phyloP scores from a whole-genome alignment of 2,888 invertebrate species.

The Silvanus unidentatus region DNA sequence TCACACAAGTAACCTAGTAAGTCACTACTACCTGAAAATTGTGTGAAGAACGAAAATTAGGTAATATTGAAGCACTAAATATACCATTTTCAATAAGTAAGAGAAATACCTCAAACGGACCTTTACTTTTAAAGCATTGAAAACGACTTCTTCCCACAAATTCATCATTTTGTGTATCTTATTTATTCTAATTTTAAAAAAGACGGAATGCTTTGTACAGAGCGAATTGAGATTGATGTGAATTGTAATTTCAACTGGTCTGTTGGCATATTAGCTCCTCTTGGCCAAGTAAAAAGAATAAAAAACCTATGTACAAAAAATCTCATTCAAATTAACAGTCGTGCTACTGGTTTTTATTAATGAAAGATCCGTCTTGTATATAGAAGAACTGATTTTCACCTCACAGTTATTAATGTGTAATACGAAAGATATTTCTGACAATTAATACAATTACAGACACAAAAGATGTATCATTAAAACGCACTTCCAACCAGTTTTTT shows the following conservation, averaged over 20 bases:
- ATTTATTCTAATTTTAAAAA: constrained; percentile 6
- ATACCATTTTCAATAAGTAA: too few relatives aligned
- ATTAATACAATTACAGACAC: constrained; percentile 18
- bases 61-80: too few relatives aligned
- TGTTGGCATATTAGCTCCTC: constrained; percentile 15
- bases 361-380: constrained; percentile 19
- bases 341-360: constrained; percentile 42
- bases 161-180: constrained; percentile 2
- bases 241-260: constrained; percentile 30
- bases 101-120: too few relatives aligned
- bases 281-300: constrained; percentile 1
- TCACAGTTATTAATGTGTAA: constrained; percentile 15
- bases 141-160: constrained; percentile 2
- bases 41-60: too few relatives aligned
- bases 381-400: constrained; percentile 32
- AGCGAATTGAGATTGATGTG: constrained; percentile 23
- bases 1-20: too few relatives aligned
- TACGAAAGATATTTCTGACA: constrained; percentile 17
- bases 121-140: too few relatives aligned
- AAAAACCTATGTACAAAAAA: constrained; percentile 27
- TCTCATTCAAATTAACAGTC: constrained; percentile 41
- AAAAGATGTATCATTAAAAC: constrained; percentile 9
- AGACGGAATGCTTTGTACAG: constrained; percentile 8
- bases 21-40: too few relatives aligned
- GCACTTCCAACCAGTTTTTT: too few relatives aligned